A percentile compares a stretch with the other conserved stretches of the same genome.
These are phyloP conservation scores for Semaprochilodus insignis DNA, from an alignment of 2,797 vertebrate genomes.

Conservation along the genomic window DNA sequence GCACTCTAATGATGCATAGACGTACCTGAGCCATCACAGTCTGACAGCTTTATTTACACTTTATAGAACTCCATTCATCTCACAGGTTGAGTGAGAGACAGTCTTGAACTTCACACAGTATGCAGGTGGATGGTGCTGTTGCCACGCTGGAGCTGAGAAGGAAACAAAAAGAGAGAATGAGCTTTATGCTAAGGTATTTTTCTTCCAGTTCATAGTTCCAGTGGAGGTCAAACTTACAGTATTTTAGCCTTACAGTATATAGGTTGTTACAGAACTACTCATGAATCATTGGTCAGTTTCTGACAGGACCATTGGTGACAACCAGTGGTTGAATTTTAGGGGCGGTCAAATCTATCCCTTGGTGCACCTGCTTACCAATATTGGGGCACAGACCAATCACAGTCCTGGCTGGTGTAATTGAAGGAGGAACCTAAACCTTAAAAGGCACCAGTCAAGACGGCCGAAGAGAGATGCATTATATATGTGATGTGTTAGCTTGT, in stretches of 20 bases:
- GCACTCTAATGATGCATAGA: neutral
- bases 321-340: too few relatives aligned
- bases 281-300: too few relatives aligned
- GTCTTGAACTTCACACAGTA: neutral
- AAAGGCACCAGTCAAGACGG: too few relatives aligned
- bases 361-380: too few relatives aligned
- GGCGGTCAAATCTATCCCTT: too few relatives aligned
- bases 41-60: neutral
- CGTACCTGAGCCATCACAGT: too few relatives aligned
- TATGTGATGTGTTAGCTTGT: too few relatives aligned
- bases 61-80: neutral
- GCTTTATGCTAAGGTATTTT: neutral
- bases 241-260: neutral
- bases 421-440: too few relatives aligned
- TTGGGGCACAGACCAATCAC: too few relatives aligned
- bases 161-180: neutral
- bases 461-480: too few relatives aligned
- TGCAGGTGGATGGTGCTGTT: constrained; percentile 14
- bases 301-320: too few relatives aligned
- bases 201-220: neutral
- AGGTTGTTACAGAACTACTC: neutral
- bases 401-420: too few relatives aligned
- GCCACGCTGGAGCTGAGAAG: neutral
- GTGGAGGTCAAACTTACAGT: neutral
- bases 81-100: neutral